Evolutionary conservation across 2,888 invertebrate species (phyloP).

Genomic region (Cosmia trapezina): DNA sequence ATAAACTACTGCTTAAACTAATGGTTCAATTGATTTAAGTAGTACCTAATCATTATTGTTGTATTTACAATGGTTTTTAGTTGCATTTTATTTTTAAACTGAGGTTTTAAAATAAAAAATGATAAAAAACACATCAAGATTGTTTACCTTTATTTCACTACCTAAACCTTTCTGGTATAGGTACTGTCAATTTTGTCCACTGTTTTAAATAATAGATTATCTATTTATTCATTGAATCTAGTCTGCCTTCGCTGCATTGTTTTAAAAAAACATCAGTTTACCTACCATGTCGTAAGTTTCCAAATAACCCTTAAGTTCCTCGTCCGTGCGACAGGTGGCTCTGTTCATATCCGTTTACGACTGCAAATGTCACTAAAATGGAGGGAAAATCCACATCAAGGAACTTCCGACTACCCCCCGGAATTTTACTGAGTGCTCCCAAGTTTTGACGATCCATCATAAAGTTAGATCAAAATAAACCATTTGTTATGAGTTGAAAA

Average conservation of each 20-base stretch:
- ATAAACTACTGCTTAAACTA: too few species aligned
- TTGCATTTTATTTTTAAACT: too few species aligned
- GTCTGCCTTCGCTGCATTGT: not conserved
- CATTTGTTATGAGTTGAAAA: conserved; percentile 43
- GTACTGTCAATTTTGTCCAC: too few species aligned
- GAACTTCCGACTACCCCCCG: conserved; percentile 43
- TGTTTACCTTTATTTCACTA: too few species aligned
- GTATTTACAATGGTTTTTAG: too few species aligned
- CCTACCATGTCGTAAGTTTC: not conserved
- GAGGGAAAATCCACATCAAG: conserved; percentile 30
- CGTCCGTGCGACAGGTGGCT: conserved; percentile 46
- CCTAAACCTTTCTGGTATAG: too few species aligned
- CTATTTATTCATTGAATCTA: too few species aligned
- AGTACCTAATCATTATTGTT: too few species aligned
- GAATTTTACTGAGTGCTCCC: conserved; percentile 36
- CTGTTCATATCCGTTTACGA: conserved; percentile 37
- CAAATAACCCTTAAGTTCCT: not conserved
- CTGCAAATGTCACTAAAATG: conserved; percentile 52
- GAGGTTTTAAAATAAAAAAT: too few species aligned
- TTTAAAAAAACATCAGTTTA: not conserved
- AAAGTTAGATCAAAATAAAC: conserved; percentile 46
- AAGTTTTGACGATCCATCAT: conserved; percentile 54
- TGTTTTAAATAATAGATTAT: too few species aligned
- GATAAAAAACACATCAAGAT: too few species aligned
- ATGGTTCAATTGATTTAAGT: too few species aligned